Evolutionary conservation across 2,888 invertebrate species (phyloP), one percentile per base, ranked within the genome.

Genomic region (Lymantria monacha): DNA sequence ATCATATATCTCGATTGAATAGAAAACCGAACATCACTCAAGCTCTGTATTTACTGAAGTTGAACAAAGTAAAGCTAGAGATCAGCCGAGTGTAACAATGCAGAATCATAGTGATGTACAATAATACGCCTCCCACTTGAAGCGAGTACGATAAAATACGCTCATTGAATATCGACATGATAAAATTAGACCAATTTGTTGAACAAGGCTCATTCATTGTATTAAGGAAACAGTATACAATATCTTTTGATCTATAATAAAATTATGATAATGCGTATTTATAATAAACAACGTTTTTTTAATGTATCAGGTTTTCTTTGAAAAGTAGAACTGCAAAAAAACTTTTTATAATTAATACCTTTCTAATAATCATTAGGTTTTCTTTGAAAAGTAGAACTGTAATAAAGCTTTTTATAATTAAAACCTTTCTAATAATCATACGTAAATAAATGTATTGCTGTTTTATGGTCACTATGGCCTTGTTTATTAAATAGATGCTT

Each of bases 81-180:
- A 65, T 65, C 64, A 64, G 65, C 48, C 68, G 44, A 50, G 46
- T 58, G 61, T 61, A 64, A 68, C 58, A 61, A 61, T 58, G 61
- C 55, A 56, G 51, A 58, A 58, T 65, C 68, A 61, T 56, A 56
- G 68, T 67, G 64, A 67, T 61, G 51, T 67, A 58, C 49, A 45
- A 52, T 10, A 64, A 64, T 15, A 60, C 49, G 43, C 37, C 33
- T 22, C 33, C 51, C 38, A 49, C 53, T 51, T 30, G 44, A 51
- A 46, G 33, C 31, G 44, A 44, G 50, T 36, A 42, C 14, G 38
- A 49, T 49, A 51, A 55, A 51, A 51, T 13, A 5, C 33, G 33
- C 22, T 46, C 30, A 33, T 47, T 44, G 13, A 10, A 31, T 44
- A 31, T n/a, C n/a, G 15, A 44, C 8, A 14, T 14, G 12, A 30